These are phyloP conservation scores for Timandra comae DNA, from an alignment of 2,888 invertebrate genomes.

Conservation along the genomic window DNA sequence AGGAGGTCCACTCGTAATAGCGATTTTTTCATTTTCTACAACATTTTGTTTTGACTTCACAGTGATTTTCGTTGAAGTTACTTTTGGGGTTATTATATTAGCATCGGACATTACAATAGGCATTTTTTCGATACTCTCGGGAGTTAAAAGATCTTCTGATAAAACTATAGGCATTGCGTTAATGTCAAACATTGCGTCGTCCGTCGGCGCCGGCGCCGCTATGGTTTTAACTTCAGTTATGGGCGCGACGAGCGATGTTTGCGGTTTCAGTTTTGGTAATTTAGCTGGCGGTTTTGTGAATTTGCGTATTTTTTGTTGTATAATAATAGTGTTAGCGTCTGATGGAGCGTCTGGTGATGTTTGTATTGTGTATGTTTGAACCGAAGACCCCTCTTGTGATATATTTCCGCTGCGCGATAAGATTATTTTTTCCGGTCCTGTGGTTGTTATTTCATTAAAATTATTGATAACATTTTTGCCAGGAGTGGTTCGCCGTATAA, in stretches of 20 bases:
- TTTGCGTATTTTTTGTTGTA: slow-evolving; percentile 61
- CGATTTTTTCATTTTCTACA: slow-evolving; percentile 48
- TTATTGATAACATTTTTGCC: slow-evolving; percentile 52
- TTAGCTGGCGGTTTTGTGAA: slow-evolving; percentile 49
- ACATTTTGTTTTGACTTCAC: slow-evolving; percentile 42
- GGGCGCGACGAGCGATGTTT: slow-evolving; percentile 44
- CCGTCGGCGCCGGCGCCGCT: slow-evolving; percentile 30
- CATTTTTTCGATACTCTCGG: slow-evolving; percentile 82
- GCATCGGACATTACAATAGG: slow-evolving; percentile 77
- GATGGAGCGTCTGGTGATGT: slow-evolving; percentile 46
- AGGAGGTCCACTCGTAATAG: slow-evolving; percentile 34
- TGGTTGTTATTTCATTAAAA: slow-evolving; percentile 41
- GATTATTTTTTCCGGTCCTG: slow-evolving; percentile 58
- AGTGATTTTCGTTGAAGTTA: slow-evolving; percentile 44
- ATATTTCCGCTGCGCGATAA: slow-evolving; percentile 51
- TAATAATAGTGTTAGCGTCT: slow-evolving; percentile 55
- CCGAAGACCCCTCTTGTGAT: slow-evolving; percentile 47
- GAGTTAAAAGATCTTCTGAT: slow-evolving; percentile 81
- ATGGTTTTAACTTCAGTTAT: slow-evolving; percentile 37
- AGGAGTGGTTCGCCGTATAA: slow-evolving; percentile 57
- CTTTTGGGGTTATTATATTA: slow-evolving; percentile 47
- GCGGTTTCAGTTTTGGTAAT: slow-evolving; percentile 53
- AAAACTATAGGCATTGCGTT: slow-evolving; percentile 86
- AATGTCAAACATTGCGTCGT: slow-evolving; percentile 80
- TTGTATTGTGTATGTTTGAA: slow-evolving; percentile 67